phyloP scores from a whole-genome alignment of 2,797 vertebrate genomes.

The Peromyscus nudipes region DNA sequence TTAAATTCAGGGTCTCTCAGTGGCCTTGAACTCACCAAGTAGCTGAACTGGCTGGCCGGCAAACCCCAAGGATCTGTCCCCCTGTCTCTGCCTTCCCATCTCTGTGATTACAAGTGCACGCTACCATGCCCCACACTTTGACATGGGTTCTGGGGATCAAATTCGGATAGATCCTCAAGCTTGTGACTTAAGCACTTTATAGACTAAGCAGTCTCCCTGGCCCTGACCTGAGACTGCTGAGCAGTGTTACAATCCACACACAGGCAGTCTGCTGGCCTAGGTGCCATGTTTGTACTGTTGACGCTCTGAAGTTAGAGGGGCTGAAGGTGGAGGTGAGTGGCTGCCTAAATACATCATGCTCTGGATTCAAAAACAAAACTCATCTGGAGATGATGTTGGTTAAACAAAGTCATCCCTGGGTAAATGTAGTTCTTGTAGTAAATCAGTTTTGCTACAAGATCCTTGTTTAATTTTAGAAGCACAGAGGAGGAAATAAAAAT shows the following conservation, averaged over 20 bases:
- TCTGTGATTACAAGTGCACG: background rate
- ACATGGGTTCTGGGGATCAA: background rate
- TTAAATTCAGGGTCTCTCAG: background rate
- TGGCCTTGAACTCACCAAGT: background rate
- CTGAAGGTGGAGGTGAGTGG: background rate
- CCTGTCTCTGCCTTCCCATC: background rate
- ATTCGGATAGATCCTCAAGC: background rate
- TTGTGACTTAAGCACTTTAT: background rate
- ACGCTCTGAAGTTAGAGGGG: background rate
- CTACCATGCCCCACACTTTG: background rate
- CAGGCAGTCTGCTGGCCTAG: background rate
- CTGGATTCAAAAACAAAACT: background rate
- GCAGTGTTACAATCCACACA: background rate
- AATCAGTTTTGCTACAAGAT: slow-evolving; percentile 22
- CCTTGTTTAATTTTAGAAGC: slow-evolving; percentile 25
- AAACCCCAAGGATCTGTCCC: background rate
- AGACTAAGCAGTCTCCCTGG: background rate
- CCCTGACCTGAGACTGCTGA: background rate
- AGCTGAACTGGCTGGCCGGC: background rate
- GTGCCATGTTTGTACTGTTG: background rate
- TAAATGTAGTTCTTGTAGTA: background rate
- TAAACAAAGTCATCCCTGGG: background rate
- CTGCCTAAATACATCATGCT: background rate
- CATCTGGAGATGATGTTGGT: background rate
- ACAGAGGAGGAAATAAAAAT: background rate